A percentile compares a stretch with the other conserved stretches of the same genome.
These are phyloP conservation scores for Volucella inanis DNA, from an alignment of 2,888 invertebrate genomes.

Conservation along the genomic window DNA sequence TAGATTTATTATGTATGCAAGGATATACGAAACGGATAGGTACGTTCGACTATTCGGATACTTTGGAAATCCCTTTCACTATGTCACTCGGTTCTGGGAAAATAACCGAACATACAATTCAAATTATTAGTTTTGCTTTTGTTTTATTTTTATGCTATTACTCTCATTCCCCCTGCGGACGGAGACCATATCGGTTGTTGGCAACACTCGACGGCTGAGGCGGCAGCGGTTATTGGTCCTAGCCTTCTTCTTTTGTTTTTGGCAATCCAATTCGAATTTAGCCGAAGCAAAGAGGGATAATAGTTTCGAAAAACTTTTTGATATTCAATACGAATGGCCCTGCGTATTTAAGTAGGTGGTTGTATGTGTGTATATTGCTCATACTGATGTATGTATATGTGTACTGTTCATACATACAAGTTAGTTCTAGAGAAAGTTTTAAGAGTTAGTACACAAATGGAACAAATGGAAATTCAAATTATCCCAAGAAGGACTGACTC, in stretches of 20 bases:
- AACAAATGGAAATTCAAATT: constrained; percentile 73
- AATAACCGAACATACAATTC: constrained; percentile 74
- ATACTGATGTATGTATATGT: neutral
- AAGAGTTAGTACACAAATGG: constrained; percentile 71
- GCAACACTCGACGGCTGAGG: neutral
- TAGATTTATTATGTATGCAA: constrained; percentile 74
- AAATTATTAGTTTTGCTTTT: constrained; percentile 75
- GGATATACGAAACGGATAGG: constrained; percentile 56
- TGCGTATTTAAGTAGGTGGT: neutral
- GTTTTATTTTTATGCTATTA: constrained; percentile 57
- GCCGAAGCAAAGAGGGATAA: constrained; percentile 3
- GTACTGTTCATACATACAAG: constrained; percentile 26
- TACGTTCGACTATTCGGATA: constrained; percentile 36
- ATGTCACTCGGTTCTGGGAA: constrained; percentile 64
- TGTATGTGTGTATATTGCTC: neutral
- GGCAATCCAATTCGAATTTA: constrained; percentile 58
- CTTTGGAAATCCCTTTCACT: constrained; percentile 70
- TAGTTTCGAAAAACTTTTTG: constrained; percentile 73
- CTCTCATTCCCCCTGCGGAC: neutral
- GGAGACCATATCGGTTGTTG: constrained; percentile 20
- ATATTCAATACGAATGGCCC: constrained; percentile 69
- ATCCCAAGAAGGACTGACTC: constrained; percentile 44
- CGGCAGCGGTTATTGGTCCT: constrained; percentile 17
- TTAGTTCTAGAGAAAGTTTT: constrained; percentile 51
- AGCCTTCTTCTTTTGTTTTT: constrained; percentile 25